Conservation (phyloP, 1,140 invertebrate species). For the Paramacrobiotus metropolitanus region DNA sequence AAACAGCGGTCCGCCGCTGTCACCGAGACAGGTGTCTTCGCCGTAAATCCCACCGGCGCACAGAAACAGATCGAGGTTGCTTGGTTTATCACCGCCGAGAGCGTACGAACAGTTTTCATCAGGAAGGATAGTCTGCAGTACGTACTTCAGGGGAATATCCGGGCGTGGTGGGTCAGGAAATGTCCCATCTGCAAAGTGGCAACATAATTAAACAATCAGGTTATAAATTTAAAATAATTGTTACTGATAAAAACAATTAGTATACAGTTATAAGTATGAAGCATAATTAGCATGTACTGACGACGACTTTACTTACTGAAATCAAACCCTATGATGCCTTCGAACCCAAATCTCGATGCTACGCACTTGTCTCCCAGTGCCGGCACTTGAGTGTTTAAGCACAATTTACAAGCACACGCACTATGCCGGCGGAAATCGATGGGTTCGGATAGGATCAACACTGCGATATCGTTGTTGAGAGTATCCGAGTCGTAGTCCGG, state of each 20-base stretch:
- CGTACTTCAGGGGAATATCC: not conserved
- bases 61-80: not conserved
- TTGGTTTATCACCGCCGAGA: no score
- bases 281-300: not conserved
- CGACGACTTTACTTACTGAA: not conserved
- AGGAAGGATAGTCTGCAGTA: not conserved
- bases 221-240: no score
- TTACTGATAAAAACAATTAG: no score
- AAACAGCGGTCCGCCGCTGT: conserved; percentile 2
- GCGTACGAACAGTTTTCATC: no score
- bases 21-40: not conserved
- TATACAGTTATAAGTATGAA: no score
- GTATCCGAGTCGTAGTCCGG: not conserved
- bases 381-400: not conserved
- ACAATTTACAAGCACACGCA: not conserved
- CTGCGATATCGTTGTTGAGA: not conserved
- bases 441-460: not conserved
- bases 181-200: not conserved
- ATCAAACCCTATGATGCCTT: not conserved
- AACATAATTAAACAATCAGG: not conserved
- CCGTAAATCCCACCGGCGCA: not conserved
- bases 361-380: not conserved
- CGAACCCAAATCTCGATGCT: not conserved
- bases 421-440: not conserved
- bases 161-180: not conserved